phyloP scores from a whole-genome alignment of 2,888 invertebrate species.

The Nycteola revayana region DNA sequence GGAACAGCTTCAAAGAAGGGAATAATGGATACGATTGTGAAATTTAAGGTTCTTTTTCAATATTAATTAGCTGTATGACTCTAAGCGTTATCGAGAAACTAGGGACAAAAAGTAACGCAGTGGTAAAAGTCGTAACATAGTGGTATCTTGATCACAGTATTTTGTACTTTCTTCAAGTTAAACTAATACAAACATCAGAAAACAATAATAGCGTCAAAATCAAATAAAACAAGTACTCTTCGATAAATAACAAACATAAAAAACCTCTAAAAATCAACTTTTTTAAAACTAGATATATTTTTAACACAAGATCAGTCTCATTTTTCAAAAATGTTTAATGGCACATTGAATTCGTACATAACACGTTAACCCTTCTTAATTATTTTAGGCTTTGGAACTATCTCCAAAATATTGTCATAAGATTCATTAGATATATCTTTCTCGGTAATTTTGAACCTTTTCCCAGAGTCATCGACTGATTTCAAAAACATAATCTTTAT shows the following conservation, averaged over 20 bases:
- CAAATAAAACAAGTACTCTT: no score
- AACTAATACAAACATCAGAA: no score
- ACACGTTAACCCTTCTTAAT: constrained; percentile 1
- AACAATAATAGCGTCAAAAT: no score
- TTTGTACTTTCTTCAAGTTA: no score
- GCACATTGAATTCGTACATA: constrained; percentile 1
- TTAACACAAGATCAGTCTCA: constrained; percentile 2
- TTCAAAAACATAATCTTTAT: no score
- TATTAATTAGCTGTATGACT: not conserved
- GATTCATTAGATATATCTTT: constrained; percentile 3
- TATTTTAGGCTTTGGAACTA: constrained; percentile 1
- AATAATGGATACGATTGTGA: no score
- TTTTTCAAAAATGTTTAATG: constrained; percentile 5
- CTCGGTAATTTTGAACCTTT: constrained; percentile 2
- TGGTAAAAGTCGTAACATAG: constrained; percentile 7
- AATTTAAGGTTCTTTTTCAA: not conserved
- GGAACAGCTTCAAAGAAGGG: no score
- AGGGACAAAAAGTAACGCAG: constrained; percentile 6
- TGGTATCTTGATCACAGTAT: constrained; percentile 2
- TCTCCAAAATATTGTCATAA: constrained; percentile 2
- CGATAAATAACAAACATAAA: no score
- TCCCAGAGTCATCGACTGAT: not conserved
- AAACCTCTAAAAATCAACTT: no score
- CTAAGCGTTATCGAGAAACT: constrained; percentile 4
- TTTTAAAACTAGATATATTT: no score